Base-by-base conservation (phyloP, 2,113 vertebrate species). In the Mohoua ochrocephala region DNA sequence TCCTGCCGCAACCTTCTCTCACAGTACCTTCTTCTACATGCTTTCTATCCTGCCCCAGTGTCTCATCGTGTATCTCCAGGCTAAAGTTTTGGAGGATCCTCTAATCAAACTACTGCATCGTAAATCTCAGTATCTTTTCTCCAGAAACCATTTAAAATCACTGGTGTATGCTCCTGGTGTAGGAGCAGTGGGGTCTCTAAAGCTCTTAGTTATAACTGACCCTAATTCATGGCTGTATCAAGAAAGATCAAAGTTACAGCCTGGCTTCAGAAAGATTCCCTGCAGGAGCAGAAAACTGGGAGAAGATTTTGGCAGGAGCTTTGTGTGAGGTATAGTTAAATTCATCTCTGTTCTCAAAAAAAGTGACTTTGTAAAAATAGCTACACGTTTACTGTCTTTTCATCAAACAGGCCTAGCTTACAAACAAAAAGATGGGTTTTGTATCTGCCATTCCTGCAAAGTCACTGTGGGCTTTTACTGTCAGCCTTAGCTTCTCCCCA, bases 21-120 rank as follows among this genome's bases (percentile, higher is more conserved):
- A 8, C n/a, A 75, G 18, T n/a, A 59, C 9, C 9, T 57, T 64
- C 37, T 77, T 30, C 67, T 31, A 18, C 0, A 0, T 37, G 23
- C 17, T 85, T 82, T 73, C 16, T 30, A 75, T 42, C 7, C 26
- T 54, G 28, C 15, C 15, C 10, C 42, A 59, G 22, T 12, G 9
- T 42, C 17, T 75, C 27, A 13, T n/a, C 5, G 4, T 19, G 14
- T 35, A 50, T 12, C 5, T 69, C 75, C 39, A 2, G 15, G 33
- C 7, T 88, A 47, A 90, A 42, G 35, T 75, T 90, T 71, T 54
- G 61, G 13, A 12, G 68, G 27, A 14, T 3, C 11, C 13, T 56
- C 33, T 85, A 71, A 56, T 56, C 14, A 68, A 59, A 69, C 11
- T 52, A 47, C 13, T 49, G 49, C 79, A 56, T 59, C 39, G n/a